Conservation (phyloP, 2,888 invertebrate genomes). For the Pammene aurita region DNA sequence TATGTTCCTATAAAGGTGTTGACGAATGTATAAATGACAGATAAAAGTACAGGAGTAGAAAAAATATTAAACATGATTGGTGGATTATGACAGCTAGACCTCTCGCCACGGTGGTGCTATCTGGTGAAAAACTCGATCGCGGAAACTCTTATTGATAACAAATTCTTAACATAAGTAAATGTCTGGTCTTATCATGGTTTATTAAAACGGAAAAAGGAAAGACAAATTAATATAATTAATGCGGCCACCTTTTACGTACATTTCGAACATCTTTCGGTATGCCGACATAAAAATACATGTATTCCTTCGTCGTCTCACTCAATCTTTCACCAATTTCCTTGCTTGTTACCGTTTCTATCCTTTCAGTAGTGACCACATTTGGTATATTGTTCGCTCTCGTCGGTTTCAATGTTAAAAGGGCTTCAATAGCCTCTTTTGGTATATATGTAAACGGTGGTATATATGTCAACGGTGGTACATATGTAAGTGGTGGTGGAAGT, state of each 20-base stretch:
- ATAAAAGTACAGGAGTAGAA: too few species aligned
- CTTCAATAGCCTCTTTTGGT: neutral
- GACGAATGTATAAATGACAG: too few species aligned
- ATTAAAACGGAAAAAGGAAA: too few species aligned
- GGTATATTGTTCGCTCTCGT: neutral
- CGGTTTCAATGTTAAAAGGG: neutral
- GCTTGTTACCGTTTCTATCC: neutral
- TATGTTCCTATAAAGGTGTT: too few species aligned
- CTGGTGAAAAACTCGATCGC: too few species aligned
- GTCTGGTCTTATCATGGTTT: too few species aligned
- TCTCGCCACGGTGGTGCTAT: too few species aligned
- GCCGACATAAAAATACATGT: slow-evolving; percentile 14
- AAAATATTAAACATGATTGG: too few species aligned
- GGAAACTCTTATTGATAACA: too few species aligned
- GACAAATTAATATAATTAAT: too few species aligned
- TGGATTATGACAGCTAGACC: too few species aligned
- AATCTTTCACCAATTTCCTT: neutral
- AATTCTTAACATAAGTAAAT: too few species aligned
- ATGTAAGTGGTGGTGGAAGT: neutral
- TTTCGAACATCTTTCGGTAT: neutral
- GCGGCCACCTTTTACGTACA: neutral
- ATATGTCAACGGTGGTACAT: neutral
- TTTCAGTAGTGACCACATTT: neutral
- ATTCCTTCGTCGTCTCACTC: slow-evolving; percentile 2
- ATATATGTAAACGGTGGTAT: neutral